Base-by-base conservation (phyloP, 2,888 invertebrate species). In the Agrotis ipsilon region DNA sequence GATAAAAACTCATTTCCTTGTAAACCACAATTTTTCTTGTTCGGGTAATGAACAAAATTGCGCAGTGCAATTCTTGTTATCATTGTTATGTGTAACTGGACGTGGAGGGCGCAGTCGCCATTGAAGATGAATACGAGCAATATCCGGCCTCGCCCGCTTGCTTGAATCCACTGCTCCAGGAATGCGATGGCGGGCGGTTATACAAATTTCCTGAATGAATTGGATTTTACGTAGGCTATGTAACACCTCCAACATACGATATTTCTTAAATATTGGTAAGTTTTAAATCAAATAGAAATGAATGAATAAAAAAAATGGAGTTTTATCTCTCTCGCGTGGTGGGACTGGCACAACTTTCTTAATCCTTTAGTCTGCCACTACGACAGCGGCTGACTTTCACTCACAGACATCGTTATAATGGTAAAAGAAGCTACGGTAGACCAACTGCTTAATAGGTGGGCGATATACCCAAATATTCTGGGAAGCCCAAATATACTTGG, bases 121-220 rank as follows among this genome's bases (percentile, higher is more conserved):
- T 86, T 88, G 85, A 87, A 82, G 85, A 84, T 84, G 83, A 86
- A 86, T 86, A 90, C 89, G 85, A 88, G 88, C 86, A 88, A 90
- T 89, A 87, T 93, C 92, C 92, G 91, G 92, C 84, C 89, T 81
- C 88, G 87, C 90, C 91, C 80, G 52, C 49, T 60, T 57, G 55
- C 68, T 21, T 19, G 16, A 19, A 62, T n/a, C 51, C 68, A 65
- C 68, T 63, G 73, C 67, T 66, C 54, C 72, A 72, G 72, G 61
- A 68, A 57, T 58, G n/a, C 14, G 45, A 9, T 55, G 58, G 51
- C 55, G 6, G n/a, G 11, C 14, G n/a, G 32, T 61, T 57, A 11
- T 52, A 39, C 19, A 9, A 66, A 46, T 61, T 61, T 55, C 45
- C 24, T 68, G 24, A 24, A 14, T n/a, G 5, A 43, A 43, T 27